Evolutionary conservation across 2,113 vertebrate species (phyloP).

Genomic region (Cercopithecus mona): DNA sequence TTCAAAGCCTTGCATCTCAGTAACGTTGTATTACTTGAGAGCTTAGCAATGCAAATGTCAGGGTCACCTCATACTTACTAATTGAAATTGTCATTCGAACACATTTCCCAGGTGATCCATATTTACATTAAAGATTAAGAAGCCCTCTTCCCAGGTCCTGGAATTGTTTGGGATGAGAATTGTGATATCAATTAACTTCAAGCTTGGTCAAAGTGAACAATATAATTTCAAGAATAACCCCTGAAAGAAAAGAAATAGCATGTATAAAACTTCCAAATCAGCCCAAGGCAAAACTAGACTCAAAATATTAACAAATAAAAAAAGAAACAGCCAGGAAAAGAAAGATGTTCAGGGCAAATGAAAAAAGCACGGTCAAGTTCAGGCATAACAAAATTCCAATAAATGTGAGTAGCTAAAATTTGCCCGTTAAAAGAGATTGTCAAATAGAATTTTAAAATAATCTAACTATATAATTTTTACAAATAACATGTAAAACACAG

Average conservation of each 20-base stretch:
- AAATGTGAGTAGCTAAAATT: background rate
- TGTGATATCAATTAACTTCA: background rate
- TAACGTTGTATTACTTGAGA: background rate
- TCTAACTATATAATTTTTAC: background rate
- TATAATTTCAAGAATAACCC: conserved; percentile 10
- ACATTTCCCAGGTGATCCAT: background rate
- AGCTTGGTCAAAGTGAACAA: background rate
- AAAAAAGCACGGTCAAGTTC: background rate
- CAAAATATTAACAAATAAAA: conserved; percentile 22
- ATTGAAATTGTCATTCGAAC: background rate
- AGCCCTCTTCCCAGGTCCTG: background rate
- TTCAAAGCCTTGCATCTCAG: background rate
- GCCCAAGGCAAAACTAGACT: background rate
- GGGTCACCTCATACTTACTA: background rate
- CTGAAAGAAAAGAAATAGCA: background rate
- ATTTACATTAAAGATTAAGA: background rate
- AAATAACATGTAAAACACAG: background rate
- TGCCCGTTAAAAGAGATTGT: background rate
- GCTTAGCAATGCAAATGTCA: background rate
- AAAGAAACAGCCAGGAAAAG: background rate
- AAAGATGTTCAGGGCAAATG: background rate
- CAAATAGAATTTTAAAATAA: background rate
- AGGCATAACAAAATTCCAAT: background rate
- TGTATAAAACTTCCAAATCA: background rate
- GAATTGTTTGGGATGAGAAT: background rate